These are phyloP conservation scores for Heliothis subflexa DNA, from an alignment of 1,140 invertebrate species.

Conservation along the genomic window DNA sequence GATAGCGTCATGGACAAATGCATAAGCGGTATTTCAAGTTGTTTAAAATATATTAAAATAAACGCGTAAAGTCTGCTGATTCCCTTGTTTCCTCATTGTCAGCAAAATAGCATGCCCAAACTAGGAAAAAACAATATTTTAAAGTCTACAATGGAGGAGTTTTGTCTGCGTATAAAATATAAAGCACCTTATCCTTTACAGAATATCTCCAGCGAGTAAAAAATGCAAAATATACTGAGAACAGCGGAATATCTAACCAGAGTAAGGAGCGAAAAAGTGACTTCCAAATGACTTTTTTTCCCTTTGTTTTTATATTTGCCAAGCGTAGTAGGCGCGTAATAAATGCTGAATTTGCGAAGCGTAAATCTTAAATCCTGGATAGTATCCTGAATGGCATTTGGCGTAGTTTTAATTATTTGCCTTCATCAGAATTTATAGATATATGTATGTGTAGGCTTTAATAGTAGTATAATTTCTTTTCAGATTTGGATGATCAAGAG, in stretches of 20 bases:
- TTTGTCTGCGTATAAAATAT: not conserved
- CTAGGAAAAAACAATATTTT: too few species aligned
- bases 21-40: too few species aligned
- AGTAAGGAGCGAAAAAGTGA: not conserved
- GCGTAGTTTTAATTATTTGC: not conserved
- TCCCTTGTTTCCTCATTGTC: too few species aligned
- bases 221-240: not conserved
- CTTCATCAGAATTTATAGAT: not conserved
- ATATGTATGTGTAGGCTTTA: not conserved
- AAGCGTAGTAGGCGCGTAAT: not conserved
- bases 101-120: too few species aligned
- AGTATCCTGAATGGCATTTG: not conserved
- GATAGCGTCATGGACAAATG: too few species aligned
- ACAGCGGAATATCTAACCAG: not conserved
- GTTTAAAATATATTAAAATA: too few species aligned
- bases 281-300: not conserved
- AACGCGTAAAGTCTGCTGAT: too few species aligned
- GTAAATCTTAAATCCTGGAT: not conserved
- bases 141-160: not conserved
- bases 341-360: not conserved
- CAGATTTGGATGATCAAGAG: not conserved
- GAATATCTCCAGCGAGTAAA: constrained; percentile 6
- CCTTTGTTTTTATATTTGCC: not conserved
- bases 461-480: not conserved
- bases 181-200: not conserved